These are phyloP conservation scores for Delphinapterus leucas DNA, from an alignment of 2,113 vertebrate genomes.

Conservation along the genomic window DNA sequence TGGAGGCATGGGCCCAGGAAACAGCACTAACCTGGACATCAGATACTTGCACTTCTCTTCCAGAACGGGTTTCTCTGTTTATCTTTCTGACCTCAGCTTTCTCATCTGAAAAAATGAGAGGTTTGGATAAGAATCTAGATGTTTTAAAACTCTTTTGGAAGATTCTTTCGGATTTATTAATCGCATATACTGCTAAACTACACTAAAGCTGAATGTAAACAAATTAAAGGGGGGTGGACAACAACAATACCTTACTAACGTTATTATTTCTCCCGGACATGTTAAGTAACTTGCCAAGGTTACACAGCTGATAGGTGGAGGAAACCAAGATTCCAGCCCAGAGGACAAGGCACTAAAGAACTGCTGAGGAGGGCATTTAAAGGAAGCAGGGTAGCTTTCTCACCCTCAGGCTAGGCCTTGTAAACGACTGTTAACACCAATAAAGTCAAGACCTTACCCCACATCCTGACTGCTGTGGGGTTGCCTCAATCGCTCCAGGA, in stretches of 20 bases:
- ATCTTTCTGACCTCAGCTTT: not conserved
- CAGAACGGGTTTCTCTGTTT: not conserved
- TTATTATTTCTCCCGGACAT: not conserved
- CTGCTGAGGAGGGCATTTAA: not conserved
- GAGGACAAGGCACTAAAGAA: not conserved
- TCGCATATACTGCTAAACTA: not conserved
- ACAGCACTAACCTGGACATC: not conserved
- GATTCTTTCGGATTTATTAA: not conserved
- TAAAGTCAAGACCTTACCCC: not conserved
- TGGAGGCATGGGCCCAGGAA: not conserved
- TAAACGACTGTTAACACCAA: not conserved
- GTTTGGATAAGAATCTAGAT: not conserved
- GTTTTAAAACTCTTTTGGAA: slow-evolving; percentile 15
- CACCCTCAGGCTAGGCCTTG: not conserved
- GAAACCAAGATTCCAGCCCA: not conserved
- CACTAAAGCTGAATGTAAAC: not conserved
- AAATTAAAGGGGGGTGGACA: not conserved
- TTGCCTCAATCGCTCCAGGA: not conserved
- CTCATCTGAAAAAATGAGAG: slow-evolving; percentile 28
- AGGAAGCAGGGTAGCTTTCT: not conserved
- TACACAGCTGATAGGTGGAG: not conserved
- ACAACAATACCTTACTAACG: not conserved
- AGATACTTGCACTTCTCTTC: not conserved
- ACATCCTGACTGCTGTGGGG: not conserved
- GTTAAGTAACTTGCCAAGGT: not conserved